Base-by-base conservation (phyloP, 2,113 vertebrate genomes). In the Colinus virginianus region DNA sequence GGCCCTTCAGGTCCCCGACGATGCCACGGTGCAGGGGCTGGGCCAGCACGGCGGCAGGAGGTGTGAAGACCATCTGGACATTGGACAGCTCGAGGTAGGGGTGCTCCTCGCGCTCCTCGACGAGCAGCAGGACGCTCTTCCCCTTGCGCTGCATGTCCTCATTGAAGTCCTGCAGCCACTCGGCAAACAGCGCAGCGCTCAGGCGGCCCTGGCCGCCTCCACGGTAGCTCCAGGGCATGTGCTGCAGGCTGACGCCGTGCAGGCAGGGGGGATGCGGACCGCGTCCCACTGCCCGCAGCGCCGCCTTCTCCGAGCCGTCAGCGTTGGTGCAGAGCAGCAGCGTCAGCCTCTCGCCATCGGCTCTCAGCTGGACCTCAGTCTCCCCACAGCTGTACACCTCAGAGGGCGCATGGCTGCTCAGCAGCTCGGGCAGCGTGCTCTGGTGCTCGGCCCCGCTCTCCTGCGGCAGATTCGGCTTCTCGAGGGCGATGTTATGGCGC, bases 311-410 rank as follows among this genome's bases (percentile, higher is more conserved):
- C 0, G 93, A 94, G 63, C 92, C 95, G 0, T 92, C 93, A 15
- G 91, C 84, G 7, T 93, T 96, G 95, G 92, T 6, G 4, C 96
- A 97, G 19, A 97, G 93, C 86, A 97, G 78, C 13, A 96, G 26
- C 0, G 83, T 88, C 40, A 97, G 90, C 49, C 8, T 13, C 26
- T n/a, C 38, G 0, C 36, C 64, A 3, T 9, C 13, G 1, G 58
- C 17, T 1, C 83, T 75, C 8, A 95, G 49, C 4, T 34, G 40
- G 34, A 96, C 34, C 5, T 8, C 66, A 0, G 49, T 74, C 53
- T 97, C 95, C 3, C 88, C 91, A 0, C 93, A 96, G 28, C 34
- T 14, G 1, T 90, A 97, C 61, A 97, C 72, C 43, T 95, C 69
- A 0, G 79, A 38, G 21, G 78, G 82, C 0, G 26, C 13, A 5